Percentiles rank a stretch among this genome's conserved stretches.
Conservation (phyloP, 2,888 invertebrate species). For the Dicyrtoma fusca region DNA sequence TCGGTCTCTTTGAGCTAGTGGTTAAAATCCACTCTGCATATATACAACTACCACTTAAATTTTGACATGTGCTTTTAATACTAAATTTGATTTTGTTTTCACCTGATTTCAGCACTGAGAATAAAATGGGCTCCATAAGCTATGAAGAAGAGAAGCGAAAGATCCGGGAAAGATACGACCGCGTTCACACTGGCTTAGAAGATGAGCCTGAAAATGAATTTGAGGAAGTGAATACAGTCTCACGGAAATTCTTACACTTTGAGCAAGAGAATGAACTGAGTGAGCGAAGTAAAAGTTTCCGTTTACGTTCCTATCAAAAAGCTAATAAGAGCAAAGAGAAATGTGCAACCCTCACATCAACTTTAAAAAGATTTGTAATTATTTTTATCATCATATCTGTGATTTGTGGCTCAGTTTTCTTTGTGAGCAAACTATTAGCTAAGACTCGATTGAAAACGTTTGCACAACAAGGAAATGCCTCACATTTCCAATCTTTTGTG, state of each 20-base stretch:
- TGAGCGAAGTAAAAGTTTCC: slow-evolving; percentile 19
- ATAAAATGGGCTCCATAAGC: slow-evolving; percentile 17
- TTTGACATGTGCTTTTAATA: no score
- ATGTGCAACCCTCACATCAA: not conserved
- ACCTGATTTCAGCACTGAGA: no score
- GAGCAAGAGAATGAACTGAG: slow-evolving; percentile 31
- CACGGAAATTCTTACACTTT: slow-evolving; percentile 30
- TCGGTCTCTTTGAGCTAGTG: no score
- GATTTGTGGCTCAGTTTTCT: slow-evolving; percentile 27
- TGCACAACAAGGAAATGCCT: slow-evolving; percentile 8
- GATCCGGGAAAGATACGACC: slow-evolving; percentile 29
- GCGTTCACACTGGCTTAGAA: not conserved
- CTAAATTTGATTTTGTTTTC: no score
- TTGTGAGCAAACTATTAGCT: slow-evolving; percentile 27
- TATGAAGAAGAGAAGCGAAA: slow-evolving; percentile 31
- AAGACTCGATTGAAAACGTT: slow-evolving; percentile 24
- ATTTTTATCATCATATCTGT: slow-evolving; percentile 22
- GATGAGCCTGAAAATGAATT: slow-evolving; percentile 1
- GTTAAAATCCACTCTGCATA: no score
- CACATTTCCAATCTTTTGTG: not conserved
- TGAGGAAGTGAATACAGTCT: slow-evolving; percentile 5
- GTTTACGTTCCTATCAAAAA: not conserved
- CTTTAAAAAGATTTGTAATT: slow-evolving; percentile 18
- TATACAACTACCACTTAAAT: no score
- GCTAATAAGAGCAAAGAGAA: not conserved